Percentiles rank a stretch among this genome's conserved stretches.
Conservation (phyloP, 2,113 vertebrate genomes). For the Ellobius talpinus region DNA sequence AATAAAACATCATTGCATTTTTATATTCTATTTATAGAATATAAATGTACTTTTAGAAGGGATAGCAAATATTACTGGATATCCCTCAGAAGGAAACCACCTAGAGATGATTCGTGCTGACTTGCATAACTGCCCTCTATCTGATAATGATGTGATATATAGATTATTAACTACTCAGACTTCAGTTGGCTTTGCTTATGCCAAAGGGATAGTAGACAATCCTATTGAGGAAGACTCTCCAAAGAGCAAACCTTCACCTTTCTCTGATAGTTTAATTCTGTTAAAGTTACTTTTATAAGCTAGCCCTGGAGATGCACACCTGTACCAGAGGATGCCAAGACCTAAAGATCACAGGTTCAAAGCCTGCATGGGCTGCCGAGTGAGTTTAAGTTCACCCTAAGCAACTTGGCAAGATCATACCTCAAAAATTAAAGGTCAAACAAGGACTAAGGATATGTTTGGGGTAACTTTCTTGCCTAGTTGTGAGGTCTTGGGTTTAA, state of each 20-base stretch:
- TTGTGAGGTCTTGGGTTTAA: background rate
- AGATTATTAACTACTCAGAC: background rate
- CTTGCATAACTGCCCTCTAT: background rate
- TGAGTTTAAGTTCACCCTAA: background rate
- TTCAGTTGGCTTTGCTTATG: slow-evolving; percentile 2
- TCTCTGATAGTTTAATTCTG: background rate
- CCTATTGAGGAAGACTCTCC: background rate
- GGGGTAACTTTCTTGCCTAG: background rate
- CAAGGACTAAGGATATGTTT: too few species aligned
- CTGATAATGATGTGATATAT: background rate
- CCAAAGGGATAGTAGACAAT: background rate
- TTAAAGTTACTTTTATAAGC: background rate
- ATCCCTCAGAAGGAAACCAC: slow-evolving; percentile 21
- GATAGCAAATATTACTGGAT: background rate
- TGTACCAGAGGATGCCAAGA: background rate
- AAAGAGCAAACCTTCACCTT: background rate
- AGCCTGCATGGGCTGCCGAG: background rate
- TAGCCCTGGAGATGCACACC: background rate
- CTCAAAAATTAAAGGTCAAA: background rate
- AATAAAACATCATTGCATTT: slow-evolving; percentile 11
- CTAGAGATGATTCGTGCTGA: background rate
- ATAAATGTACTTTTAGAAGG: background rate
- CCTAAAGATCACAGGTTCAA: background rate
- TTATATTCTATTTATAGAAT: background rate
- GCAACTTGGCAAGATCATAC: background rate